Evolutionary conservation across 2,888 invertebrate species (phyloP).

Genomic region (Hyppa rectilinea): DNA sequence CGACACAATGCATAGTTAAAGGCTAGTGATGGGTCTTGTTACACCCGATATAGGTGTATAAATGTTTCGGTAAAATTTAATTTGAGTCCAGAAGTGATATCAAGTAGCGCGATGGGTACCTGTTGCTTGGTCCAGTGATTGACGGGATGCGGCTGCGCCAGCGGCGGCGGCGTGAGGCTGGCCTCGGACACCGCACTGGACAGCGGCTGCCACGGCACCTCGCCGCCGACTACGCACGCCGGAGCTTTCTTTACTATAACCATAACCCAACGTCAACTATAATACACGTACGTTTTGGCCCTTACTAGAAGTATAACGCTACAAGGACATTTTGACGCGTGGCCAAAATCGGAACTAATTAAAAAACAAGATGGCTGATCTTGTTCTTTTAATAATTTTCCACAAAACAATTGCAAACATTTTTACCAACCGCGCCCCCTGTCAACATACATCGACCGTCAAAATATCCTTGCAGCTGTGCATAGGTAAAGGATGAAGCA

Average conservation of each 20-base stretch:
- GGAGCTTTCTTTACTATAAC: conserved; percentile 90
- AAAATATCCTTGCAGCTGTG: background rate
- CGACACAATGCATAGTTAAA: too few species aligned
- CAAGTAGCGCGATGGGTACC: conserved; percentile 71
- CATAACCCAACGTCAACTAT: conserved; percentile 68
- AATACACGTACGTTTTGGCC: conserved; percentile 20
- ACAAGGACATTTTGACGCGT: conserved; percentile 1
- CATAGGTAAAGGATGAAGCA: conserved; percentile 7
- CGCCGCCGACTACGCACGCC: conserved; percentile 90
- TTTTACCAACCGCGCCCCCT: background rate
- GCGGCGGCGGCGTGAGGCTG: conserved; percentile 85
- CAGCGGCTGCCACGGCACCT: conserved; percentile 91
- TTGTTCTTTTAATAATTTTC: conserved; percentile 2
- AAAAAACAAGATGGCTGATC: too few species aligned
- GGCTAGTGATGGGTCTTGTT: too few species aligned
- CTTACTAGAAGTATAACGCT: conserved; percentile 21
- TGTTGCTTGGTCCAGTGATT: conserved; percentile 93
- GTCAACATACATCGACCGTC: background rate
- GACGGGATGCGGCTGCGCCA: conserved; percentile 78
- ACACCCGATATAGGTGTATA: background rate
- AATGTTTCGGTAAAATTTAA: background rate
- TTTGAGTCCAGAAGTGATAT: background rate
- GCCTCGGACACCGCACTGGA: conserved; percentile 86
- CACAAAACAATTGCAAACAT: background rate
- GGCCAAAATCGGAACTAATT: background rate